Evolutionary conservation across 2,888 invertebrate species (phyloP), one percentile per base, ranked within the genome.

Genomic region (Tachina grossa): DNA sequence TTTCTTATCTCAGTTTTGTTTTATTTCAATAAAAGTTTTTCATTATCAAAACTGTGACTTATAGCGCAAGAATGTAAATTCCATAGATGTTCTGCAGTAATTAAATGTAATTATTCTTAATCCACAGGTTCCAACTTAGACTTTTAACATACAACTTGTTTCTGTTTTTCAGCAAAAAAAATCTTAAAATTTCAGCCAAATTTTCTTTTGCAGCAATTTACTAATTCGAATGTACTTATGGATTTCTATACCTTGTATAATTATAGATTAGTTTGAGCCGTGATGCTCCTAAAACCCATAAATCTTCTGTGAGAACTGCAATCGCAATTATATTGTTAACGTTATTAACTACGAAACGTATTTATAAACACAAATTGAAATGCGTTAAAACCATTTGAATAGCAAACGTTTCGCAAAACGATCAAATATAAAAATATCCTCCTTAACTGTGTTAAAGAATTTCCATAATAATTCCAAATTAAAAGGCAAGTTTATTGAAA

Each of bases 241-340:
- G 75, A 83, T 85, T 74, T 87, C 79, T 83, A 81, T 75, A 59
- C 66, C 53, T 87, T 87, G 51, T 87, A 85, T 87, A 86, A 87
- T 87, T 88, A 80, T 88, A 88, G 87, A 88, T 88, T 86, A 86
- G 83, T 87, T 86, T 87, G 87, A 88, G 86, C 83, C 83, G 87
- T 43, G 83, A 74, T 84, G 85, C 85, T 87, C 87, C 71, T 41
- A 51, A 77, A 77, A 66, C 19, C 69, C 57, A 71, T 31, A 83
- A 65, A 65, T 4, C 57, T 51, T 65, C 57, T 19, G 76, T 65
- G 77, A 72, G 49, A 51, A 63, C 63, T 63, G 19, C 65, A 63
- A 57, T 49, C 16, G 55, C 69, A 61, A 45, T 59, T 47, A 19
- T 61, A 22, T 59, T 74, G 49, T 55, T 55, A 47, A 45, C n/a